These are phyloP conservation scores for Toxonevra muliebris DNA, from an alignment of 2,888 invertebrate genomes.

Conservation along the genomic window DNA sequence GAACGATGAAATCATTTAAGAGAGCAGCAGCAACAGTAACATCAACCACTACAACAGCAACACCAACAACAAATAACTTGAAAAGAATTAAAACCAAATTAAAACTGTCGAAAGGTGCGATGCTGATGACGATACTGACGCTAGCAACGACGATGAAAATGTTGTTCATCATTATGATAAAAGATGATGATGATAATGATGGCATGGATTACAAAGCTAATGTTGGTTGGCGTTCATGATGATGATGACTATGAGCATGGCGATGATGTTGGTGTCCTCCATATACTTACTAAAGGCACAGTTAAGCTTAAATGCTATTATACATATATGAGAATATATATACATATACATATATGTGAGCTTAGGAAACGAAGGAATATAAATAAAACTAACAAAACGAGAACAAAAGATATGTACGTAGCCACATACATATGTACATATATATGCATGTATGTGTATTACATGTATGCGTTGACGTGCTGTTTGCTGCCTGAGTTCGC, in stretches of 20 bases:
- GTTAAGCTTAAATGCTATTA: not conserved
- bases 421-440: too few relatives aligned
- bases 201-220: too few relatives aligned
- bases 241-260: too few relatives aligned
- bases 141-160: not conserved
- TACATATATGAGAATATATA: not conserved
- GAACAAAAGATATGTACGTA: too few relatives aligned
- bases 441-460: too few relatives aligned
- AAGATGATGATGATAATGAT: not conserved
- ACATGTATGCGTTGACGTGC: too few relatives aligned
- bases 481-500: too few relatives aligned
- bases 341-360: not conserved
- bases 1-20: not conserved
- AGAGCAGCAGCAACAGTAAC: conserved; percentile 12
- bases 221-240: not conserved
- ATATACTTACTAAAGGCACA: conserved; percentile 3
- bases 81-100: conserved; percentile 13
- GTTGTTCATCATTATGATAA: not conserved
- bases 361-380: too few relatives aligned
- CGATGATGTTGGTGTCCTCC: conserved; percentile 16
- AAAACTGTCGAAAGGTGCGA: conserved; percentile 17
- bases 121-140: not conserved
- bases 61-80: conserved; percentile 16
- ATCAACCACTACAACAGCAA: not conserved
- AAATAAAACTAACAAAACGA: too few relatives aligned